Evolutionary conservation across 1,140 invertebrate genomes (phyloP), one percentile per base, ranked within the genome.

Genomic region (Pogonomyrmex californicus): DNA sequence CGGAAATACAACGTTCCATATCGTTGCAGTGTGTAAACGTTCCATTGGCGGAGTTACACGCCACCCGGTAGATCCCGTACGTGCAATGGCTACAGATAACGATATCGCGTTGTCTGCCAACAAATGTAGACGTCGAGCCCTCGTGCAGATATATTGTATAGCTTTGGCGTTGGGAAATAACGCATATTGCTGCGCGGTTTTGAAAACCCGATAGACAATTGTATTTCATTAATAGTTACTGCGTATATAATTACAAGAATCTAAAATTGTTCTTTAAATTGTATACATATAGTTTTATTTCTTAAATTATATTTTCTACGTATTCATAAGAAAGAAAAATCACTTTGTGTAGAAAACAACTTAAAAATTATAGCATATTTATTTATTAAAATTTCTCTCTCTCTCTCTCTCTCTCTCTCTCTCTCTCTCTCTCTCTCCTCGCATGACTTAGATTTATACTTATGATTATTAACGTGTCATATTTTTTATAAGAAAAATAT

Each of bases 1-100:
- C 89, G 89, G 89, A 90, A 87, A 88, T 90, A 87, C 88, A 79
- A 79, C 62, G 75, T 78, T 79, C 66, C 70, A 66, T 76, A 68
- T 88, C 83, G 79, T 44, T 51, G 75, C 76, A 56, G 73, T 56
- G n/a, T 75, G 56, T 14, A 33, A 89, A 65, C 58, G 36, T 62
- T 71, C 23, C 51, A 33, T 41, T 14, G n/a, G n/a, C 41, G 2
- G 41, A 58, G 44, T 79, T 79, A 33, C 44, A 33, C 4, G 30
- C 36, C 38, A 56, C 51, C 58, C 79, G 79, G 54, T 75, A 75
- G 54, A 83, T 83, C 41, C 79, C 51, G 38, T 75, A 83, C 79
- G 79, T 75, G 79, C 79, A 33, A 83, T 51, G 79, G 54, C 68
- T 83, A 54, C 79, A 47, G 79, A 82, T 82, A 82, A 44, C 41